Evolutionary conservation across 2,797 vertebrate genomes (phyloP).

Genomic region (Tenualosa thibaudeaui): DNA sequence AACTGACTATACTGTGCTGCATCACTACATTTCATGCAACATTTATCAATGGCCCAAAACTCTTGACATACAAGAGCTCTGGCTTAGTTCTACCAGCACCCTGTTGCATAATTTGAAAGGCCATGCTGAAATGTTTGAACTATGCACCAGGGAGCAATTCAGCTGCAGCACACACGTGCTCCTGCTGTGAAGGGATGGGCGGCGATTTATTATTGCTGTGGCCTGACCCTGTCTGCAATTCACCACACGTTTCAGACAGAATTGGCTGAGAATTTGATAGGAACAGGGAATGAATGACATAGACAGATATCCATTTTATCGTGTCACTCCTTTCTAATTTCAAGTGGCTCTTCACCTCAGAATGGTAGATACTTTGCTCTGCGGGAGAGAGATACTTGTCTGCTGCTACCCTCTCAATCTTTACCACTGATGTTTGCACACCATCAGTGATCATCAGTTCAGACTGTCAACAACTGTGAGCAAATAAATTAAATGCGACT

Average conservation of each 20-base stretch:
- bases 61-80: neutral
- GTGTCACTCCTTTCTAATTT: neutral
- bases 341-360: constrained; percentile 4
- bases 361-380: neutral
- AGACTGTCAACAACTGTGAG: neutral
- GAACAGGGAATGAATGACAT: neutral
- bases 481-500: neutral
- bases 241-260: neutral
- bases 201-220: neutral
- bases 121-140: neutral
- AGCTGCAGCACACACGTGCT: neutral
- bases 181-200: neutral
- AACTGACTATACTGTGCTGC: neutral
- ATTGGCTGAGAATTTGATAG: neutral
- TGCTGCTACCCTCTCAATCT: neutral
- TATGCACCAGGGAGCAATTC: neutral
- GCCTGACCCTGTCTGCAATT: neutral
- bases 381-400: neutral
- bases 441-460: neutral
- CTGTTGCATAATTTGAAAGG: neutral
- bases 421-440: neutral
- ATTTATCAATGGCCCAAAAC: neutral
- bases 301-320: neutral
- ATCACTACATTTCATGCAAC: neutral
- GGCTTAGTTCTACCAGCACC: neutral